These are phyloP conservation scores for Pleuronectes platessa DNA, from an alignment of 2,113 vertebrate species.

Conservation along the genomic window DNA sequence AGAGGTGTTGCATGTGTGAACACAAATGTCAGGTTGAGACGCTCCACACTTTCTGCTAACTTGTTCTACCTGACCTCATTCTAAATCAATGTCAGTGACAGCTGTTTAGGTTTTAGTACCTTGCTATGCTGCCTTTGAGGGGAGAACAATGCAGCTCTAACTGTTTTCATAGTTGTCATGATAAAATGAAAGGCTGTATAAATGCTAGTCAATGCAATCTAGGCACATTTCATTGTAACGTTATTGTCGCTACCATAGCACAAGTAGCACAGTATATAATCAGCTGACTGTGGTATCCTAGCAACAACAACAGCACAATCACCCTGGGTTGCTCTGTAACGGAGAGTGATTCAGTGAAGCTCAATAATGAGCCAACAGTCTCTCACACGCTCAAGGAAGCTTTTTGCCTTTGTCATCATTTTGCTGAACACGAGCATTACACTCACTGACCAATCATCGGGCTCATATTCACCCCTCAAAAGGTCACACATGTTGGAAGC, in stretches of 20 bases:
- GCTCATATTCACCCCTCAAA: conserved; percentile 33
- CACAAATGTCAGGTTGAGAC: no score
- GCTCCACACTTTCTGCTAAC: no score
- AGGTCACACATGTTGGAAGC: conserved; percentile 36
- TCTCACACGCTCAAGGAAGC: conserved; percentile 7
- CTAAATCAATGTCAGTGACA: no score
- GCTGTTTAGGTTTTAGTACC: no score
- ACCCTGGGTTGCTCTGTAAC: background rate
- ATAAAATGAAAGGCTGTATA: background rate
- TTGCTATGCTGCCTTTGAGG: no score
- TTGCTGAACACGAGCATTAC: conserved; percentile 4
- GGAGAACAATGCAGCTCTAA: no score
- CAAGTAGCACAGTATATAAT: background rate
- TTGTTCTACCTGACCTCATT: no score
- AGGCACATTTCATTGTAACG: background rate
- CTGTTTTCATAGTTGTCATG: no score
- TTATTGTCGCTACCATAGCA: background rate
- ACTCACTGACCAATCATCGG: conserved; percentile 23
- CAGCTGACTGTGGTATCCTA: conserved; percentile 42
- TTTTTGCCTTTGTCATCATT: background rate
- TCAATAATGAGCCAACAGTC: background rate
- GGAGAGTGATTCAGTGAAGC: conserved; percentile 13
- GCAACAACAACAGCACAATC: conserved; percentile 47
- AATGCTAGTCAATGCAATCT: background rate
- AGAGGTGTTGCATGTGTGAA: no score